Evolutionary conservation across 2,113 vertebrate species (phyloP).

Genomic region (Rynchops niger): DNA sequence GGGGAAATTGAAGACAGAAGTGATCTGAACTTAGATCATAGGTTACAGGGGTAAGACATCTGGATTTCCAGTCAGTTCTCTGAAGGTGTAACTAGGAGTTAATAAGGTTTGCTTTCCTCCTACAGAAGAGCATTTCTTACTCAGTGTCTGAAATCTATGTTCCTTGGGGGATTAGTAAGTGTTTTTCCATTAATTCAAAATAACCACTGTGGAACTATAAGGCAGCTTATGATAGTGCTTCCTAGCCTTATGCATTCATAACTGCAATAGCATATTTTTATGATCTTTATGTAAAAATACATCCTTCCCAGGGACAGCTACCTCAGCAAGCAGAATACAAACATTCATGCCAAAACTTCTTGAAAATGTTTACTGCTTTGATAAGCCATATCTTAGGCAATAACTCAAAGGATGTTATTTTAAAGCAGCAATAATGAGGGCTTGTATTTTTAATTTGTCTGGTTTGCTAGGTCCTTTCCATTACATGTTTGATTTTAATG

Average conservation of each 20-base stretch:
- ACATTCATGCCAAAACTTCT: not conserved
- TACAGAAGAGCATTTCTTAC: not conserved
- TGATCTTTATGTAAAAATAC: not conserved
- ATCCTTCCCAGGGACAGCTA: not conserved
- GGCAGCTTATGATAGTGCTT: not conserved
- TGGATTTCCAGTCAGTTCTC: not conserved
- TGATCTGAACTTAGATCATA: not conserved
- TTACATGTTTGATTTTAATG: not conserved
- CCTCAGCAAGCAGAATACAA: not conserved
- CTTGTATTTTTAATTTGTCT: not conserved
- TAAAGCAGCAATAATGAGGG: not conserved
- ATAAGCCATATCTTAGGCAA: not conserved
- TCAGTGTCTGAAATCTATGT: not conserved
- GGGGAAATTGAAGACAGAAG: not conserved
- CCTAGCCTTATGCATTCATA: not conserved
- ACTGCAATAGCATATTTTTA: not conserved
- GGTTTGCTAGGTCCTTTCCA: not conserved
- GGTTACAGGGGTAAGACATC: not conserved
- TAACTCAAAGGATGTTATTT: not conserved
- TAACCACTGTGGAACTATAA: not conserved
- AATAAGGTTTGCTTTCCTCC: conserved; percentile 9
- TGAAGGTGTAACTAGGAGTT: not conserved
- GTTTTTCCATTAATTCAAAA: conserved; percentile 18
- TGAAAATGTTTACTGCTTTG: not conserved
- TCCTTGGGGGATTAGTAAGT: not conserved